phyloP scores from a whole-genome alignment of 2,797 vertebrate genomes.

The Pipistrellus nathusii region DNA sequence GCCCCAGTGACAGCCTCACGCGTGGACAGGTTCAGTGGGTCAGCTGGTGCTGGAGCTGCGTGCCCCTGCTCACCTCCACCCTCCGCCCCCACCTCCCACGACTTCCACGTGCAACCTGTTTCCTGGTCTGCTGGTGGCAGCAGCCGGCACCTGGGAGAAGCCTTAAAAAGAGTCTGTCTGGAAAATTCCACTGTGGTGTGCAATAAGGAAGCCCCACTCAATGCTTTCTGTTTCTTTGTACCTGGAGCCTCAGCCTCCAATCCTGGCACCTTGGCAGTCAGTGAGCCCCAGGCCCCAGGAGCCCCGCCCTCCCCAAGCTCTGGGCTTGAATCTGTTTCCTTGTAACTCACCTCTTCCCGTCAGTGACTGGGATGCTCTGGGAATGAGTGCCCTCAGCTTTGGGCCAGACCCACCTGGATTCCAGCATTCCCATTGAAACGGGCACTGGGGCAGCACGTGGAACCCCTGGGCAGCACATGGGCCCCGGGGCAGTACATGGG shows the following conservation, averaged over 20 bases:
- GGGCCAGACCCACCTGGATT: not conserved
- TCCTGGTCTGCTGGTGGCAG: not conserved
- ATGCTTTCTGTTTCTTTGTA: not conserved
- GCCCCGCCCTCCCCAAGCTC: accelerated
- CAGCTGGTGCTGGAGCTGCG: accelerated
- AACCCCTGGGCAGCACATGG: not conserved
- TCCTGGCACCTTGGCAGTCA: not conserved
- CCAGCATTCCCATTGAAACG: not conserved
- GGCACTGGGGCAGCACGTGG: accelerated
- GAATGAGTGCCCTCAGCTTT: not conserved
- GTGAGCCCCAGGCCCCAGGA: not conserved
- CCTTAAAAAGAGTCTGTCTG: slow-evolving; percentile 18
- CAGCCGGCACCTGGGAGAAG: not conserved
- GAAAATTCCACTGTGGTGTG: slow-evolving; percentile 64
- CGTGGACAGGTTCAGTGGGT: accelerated
- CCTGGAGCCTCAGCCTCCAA: not conserved
- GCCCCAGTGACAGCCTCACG: not conserved
- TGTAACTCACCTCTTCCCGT: not conserved
- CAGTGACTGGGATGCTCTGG: not conserved
- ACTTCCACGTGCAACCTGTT: not conserved
- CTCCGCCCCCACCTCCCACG: not conserved
- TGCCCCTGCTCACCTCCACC: not conserved
- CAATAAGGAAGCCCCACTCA: not conserved
- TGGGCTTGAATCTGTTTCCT: not conserved
- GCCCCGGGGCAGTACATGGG: accelerated